Evolutionary conservation across 2,113 vertebrate genomes (phyloP).

Genomic region (Nanger granti): DNA sequence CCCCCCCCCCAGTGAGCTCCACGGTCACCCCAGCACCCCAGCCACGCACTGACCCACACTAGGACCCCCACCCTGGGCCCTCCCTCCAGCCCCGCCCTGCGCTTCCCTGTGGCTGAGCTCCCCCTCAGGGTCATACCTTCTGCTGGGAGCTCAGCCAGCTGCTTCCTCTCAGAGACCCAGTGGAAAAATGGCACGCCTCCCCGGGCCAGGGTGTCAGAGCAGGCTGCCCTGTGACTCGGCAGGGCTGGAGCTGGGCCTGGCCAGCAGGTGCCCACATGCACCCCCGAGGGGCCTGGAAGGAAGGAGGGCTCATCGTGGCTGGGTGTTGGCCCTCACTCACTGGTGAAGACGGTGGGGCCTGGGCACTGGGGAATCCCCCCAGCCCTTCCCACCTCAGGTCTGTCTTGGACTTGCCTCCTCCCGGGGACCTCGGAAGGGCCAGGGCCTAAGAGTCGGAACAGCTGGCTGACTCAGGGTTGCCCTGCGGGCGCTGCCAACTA

Average conservation of each 20-base stretch:
- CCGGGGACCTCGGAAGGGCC: too few relatives aligned
- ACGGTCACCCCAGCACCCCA: accelerated
- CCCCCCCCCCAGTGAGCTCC: background rate
- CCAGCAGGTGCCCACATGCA: background rate
- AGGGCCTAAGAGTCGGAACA: background rate
- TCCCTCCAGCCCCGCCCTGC: background rate
- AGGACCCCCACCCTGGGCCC: background rate
- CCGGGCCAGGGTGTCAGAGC: background rate
- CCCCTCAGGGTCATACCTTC: too few relatives aligned
- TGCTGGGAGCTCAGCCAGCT: background rate
- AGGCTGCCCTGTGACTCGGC: accelerated
- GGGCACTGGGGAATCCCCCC: too few relatives aligned
- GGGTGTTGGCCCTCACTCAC: too few relatives aligned
- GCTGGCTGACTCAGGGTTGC: background rate
- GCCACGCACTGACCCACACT: accelerated
- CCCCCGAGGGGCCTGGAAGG: background rate
- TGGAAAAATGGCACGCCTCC: background rate
- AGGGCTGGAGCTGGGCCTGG: background rate
- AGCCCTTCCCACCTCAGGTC: background rate
- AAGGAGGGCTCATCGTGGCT: background rate
- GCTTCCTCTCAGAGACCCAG: background rate
- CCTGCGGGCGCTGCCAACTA: background rate
- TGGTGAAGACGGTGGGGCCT: background rate
- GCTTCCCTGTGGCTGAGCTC: background rate
- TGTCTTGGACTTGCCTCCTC: background rate